These are phyloP conservation scores for Colaptes auratus DNA, from an alignment of 2,113 vertebrate genomes.

Conservation along the genomic window DNA sequence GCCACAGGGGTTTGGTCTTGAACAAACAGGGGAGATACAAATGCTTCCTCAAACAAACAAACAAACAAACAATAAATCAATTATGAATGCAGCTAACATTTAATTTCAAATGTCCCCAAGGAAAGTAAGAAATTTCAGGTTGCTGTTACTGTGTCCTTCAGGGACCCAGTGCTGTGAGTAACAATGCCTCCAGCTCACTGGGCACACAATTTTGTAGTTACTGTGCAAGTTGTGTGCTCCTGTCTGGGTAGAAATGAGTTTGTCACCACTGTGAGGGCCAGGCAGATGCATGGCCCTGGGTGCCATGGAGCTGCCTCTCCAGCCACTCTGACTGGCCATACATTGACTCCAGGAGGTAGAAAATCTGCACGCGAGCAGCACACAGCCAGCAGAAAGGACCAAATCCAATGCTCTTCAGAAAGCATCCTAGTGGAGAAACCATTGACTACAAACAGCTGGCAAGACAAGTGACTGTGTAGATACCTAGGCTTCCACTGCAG, in stretches of 20 bases:
- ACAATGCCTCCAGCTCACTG: neutral
- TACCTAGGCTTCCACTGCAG: neutral
- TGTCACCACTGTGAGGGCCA: neutral
- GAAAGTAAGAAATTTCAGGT: neutral
- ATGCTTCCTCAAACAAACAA: neutral
- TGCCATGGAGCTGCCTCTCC: neutral
- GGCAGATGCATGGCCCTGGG: neutral
- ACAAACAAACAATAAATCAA: neutral
- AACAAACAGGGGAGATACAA: neutral
- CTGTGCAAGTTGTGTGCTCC: neutral
- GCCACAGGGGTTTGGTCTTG: fast-evolving
- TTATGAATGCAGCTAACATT: neutral
- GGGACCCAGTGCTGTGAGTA: neutral
- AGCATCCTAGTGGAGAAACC: neutral
- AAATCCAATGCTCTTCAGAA: neutral
- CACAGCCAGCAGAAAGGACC: neutral
- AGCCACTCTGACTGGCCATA: neutral
- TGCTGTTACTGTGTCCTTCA: neutral
- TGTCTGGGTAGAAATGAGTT: neutral
- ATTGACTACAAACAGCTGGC: neutral
- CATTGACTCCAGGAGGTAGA: neutral
- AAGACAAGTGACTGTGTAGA: neutral
- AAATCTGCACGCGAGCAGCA: neutral
- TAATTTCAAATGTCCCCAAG: neutral
- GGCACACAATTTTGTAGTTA: neutral